phyloP scores from a whole-genome alignment of 2,797 vertebrate genomes.

The Luscinia megarhynchos region DNA sequence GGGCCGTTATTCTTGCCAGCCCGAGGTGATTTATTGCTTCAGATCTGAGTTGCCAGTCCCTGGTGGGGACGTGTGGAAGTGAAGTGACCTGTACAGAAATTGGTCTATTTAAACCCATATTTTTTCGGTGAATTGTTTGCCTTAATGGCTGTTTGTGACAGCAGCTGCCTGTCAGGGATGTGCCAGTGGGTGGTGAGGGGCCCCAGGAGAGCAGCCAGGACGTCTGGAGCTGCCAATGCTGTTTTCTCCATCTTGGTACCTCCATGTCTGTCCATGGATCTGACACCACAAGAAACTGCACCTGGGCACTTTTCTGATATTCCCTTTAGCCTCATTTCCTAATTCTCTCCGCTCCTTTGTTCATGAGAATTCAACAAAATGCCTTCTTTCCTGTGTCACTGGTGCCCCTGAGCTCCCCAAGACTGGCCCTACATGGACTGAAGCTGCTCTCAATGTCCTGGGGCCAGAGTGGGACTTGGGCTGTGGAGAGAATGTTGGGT shows the following conservation, averaged over 20 bases:
- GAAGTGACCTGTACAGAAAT: not conserved
- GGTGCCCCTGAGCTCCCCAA: not conserved
- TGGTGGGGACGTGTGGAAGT: not conserved
- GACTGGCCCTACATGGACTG: not conserved
- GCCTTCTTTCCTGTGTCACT: not conserved
- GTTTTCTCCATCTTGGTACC: not conserved
- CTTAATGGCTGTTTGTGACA: not conserved
- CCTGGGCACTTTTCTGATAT: not conserved
- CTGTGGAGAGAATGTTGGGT: rapidly evolving
- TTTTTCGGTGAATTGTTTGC: not conserved
- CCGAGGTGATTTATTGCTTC: not conserved
- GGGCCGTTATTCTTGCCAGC: not conserved
- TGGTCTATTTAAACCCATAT: not conserved
- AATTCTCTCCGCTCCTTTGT: not conserved
- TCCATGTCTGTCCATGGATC: rapidly evolving
- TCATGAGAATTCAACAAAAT: not conserved
- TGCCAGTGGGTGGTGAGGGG: not conserved
- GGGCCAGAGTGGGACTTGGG: not conserved
- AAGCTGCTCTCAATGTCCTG: not conserved
- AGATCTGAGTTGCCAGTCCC: not conserved
- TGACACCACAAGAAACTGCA: not conserved
- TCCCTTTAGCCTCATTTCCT: not conserved
- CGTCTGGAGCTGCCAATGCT: rapidly evolving
- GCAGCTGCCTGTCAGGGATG: not conserved
- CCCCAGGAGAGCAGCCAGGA: not conserved